Conservation (phyloP, 1,140 invertebrate species). For the Metaphire vulgaris region DNA sequence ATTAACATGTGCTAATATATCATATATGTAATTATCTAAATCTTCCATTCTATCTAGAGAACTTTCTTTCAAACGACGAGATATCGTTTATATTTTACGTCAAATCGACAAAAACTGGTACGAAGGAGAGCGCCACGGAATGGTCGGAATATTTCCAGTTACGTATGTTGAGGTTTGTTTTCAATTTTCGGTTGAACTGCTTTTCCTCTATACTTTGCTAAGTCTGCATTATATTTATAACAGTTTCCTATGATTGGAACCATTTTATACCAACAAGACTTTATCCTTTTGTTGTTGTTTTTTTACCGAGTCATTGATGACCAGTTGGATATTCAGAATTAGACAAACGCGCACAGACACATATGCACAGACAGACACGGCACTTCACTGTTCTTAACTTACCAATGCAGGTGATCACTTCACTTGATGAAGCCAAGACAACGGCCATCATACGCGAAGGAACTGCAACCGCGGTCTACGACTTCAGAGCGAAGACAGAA, state of each 20-base stretch:
- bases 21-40: not conserved
- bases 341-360: too few relatives aligned
- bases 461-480: slow-evolving; percentile 66
- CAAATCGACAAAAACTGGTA: slow-evolving; percentile 63
- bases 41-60: slow-evolving; percentile 53
- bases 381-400: too few relatives aligned
- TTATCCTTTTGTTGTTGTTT: too few relatives aligned
- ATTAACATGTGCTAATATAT: not conserved
- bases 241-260: too few relatives aligned
- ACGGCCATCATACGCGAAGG: slow-evolving; percentile 23
- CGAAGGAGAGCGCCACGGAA: slow-evolving; percentile 58
- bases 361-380: too few relatives aligned
- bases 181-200: too few relatives aligned
- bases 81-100: slow-evolving; percentile 58
- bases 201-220: too few relatives aligned
- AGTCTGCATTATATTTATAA: too few relatives aligned
- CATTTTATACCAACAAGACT: too few relatives aligned
- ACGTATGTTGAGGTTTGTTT: slow-evolving; percentile 59
- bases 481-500: slow-evolving; percentile 81
- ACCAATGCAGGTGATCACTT: slow-evolving; percentile 15
- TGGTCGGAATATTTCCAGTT: slow-evolving; percentile 60
- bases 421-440: slow-evolving; percentile 19
- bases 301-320: too few relatives aligned
- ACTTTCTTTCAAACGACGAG: slow-evolving; percentile 58
- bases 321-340: too few relatives aligned